phyloP scores from a whole-genome alignment of 2,113 vertebrate species.

The Nesogale talazaci region DNA sequence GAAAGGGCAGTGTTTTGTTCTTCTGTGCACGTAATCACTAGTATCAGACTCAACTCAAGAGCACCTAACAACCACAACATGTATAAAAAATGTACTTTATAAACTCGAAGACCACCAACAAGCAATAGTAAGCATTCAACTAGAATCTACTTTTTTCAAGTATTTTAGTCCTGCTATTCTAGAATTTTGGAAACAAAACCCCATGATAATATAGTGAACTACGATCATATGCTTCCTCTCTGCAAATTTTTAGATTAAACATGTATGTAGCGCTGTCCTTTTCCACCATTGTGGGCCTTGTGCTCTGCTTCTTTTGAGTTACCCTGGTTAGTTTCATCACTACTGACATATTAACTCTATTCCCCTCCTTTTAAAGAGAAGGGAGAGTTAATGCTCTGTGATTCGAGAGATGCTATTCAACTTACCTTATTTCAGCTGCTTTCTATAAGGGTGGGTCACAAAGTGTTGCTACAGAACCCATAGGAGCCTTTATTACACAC shows the following conservation, averaged over 20 bases:
- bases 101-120: too few relatives aligned
- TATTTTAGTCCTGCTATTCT: neutral
- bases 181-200: neutral
- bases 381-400: neutral
- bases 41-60: too few relatives aligned
- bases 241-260: neutral
- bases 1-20: too few relatives aligned
- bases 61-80: too few relatives aligned
- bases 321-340: too few relatives aligned
- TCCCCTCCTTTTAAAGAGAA: slow-evolving; percentile 18
- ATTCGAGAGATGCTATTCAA: neutral
- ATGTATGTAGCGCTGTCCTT: neutral
- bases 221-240: neutral
- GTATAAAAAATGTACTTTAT: too few relatives aligned
- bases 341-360: too few relatives aligned
- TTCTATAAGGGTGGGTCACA: neutral
- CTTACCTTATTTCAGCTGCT: neutral
- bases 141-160: neutral
- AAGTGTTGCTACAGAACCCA: too few relatives aligned
- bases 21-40: too few relatives aligned
- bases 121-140: too few relatives aligned
- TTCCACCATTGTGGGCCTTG: neutral
- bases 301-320: neutral
- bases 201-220: neutral
- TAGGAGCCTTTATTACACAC: too few relatives aligned